phyloP scores from a whole-genome alignment of 2,888 invertebrate species.

The Heliconius erato region DNA sequence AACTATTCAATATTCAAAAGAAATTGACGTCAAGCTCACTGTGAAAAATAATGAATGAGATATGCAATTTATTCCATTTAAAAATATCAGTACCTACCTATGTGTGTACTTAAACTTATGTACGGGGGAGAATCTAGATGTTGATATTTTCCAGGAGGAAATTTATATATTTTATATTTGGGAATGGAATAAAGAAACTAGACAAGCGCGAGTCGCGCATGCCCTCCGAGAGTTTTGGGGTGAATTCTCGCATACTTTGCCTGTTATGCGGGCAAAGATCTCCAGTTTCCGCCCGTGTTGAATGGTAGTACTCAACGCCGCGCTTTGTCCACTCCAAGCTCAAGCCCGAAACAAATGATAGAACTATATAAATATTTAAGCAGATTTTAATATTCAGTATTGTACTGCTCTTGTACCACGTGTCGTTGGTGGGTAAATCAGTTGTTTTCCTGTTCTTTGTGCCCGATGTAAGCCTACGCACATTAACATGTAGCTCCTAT shows the following conservation, averaged over 20 bases:
- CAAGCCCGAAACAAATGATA: not conserved
- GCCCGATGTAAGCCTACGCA: constrained; percentile 53
- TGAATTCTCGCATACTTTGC: too few relatives aligned
- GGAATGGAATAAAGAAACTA: too few relatives aligned
- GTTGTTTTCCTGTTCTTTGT: constrained; percentile 78
- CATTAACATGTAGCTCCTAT: constrained; percentile 61
- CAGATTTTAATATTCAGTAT: constrained; percentile 26
- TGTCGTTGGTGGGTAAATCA: constrained; percentile 57
- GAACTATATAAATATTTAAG: constrained; percentile 1
- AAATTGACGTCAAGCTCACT: constrained; percentile 48
- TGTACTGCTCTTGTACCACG: constrained; percentile 49
- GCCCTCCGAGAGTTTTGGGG: too few relatives aligned
- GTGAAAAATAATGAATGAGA: not conserved
- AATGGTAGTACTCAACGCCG: too few relatives aligned
- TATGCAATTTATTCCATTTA: not conserved
- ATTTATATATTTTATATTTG: too few relatives aligned
- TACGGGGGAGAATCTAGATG: not conserved
- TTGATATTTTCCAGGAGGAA: not conserved
- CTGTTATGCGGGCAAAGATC: too few relatives aligned
- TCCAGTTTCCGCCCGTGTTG: too few relatives aligned
- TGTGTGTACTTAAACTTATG: not conserved
- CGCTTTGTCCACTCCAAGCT: not conserved
- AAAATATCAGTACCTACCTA: not conserved
- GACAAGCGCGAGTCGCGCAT: too few relatives aligned
- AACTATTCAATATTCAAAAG: constrained; percentile 43